A percentile compares a stretch with the other conserved stretches of the same genome.
Conservation (phyloP, 1,140 invertebrate species). For the Probaryconus sp. region DNA sequence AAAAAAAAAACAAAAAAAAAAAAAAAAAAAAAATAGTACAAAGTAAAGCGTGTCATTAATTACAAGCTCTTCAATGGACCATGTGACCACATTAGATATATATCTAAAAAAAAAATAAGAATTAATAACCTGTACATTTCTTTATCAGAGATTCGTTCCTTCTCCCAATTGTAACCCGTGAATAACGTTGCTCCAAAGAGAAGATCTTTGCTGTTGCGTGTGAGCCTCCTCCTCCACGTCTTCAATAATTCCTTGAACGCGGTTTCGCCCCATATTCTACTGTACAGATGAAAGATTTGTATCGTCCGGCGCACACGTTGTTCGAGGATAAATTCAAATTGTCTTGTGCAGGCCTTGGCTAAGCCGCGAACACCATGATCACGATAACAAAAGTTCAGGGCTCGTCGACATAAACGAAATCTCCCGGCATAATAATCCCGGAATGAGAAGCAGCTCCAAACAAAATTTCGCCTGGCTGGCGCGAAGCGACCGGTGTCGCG, state of each 20-base stretch:
- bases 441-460: too few relatives aligned
- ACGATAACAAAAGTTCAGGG: too few relatives aligned
- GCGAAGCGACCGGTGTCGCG: too few relatives aligned
- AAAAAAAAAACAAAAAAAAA: conserved; percentile 8
- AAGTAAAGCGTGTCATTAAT: too few relatives aligned
- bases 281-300: conserved; percentile 82
- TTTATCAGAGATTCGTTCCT: conserved; percentile 77
- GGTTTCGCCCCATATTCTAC: conserved; percentile 81
- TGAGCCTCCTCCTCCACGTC: conserved; percentile 75
- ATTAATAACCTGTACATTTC: conserved; percentile 76
- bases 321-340: conserved; percentile 82
- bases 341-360: conserved; percentile 78
- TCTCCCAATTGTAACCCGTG: conserved; percentile 79
- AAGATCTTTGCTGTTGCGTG: conserved; percentile 73
- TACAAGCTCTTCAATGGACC: too few relatives aligned
- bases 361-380: conserved; percentile 64
- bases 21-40: too few relatives aligned
- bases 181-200: conserved; percentile 75
- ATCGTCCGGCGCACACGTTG: conserved; percentile 81
- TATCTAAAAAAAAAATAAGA: too few relatives aligned
- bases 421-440: too few relatives aligned
- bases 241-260: conserved; percentile 79
- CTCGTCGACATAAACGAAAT: too few relatives aligned
- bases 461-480: too few relatives aligned
- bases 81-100: too few relatives aligned